These are phyloP conservation scores for Pipistrellus pipistrellus DNA, from an alignment of 2,797 vertebrate genomes.

Conservation along the genomic window DNA sequence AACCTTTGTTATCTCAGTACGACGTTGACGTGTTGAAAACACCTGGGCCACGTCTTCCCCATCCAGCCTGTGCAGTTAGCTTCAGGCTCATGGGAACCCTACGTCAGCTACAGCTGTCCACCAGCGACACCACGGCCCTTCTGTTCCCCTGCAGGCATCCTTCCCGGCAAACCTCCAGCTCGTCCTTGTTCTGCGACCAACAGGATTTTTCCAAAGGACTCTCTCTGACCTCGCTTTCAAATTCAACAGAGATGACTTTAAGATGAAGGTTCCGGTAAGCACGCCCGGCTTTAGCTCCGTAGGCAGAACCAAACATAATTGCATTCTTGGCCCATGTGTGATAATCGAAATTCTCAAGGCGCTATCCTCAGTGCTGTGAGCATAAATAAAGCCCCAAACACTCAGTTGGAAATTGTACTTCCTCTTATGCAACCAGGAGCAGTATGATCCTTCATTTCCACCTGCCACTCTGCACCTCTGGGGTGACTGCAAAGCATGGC, in stretches of 20 bases:
- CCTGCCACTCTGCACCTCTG: background rate
- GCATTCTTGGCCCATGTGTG: background rate
- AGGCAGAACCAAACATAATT: background rate
- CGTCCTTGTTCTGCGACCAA: slow-evolving; percentile 96
- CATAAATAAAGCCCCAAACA: background rate
- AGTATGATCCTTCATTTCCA: background rate
- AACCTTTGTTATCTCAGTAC: fast-evolving
- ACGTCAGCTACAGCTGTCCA: fast-evolving
- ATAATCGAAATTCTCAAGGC: fast-evolving
- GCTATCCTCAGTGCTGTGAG: background rate
- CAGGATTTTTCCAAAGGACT: slow-evolving; percentile 93
- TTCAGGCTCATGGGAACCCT: fast-evolving
- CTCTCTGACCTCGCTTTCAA: slow-evolving; percentile 96
- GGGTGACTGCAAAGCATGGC: background rate
- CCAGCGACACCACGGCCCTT: fast-evolving
- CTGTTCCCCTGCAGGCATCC: slow-evolving; percentile 90
- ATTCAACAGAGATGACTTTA: slow-evolving; percentile 98
- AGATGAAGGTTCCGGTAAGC: slow-evolving; percentile 99
- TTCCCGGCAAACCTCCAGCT: slow-evolving; percentile 98
- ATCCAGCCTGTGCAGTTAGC: fast-evolving
- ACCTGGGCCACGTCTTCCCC: fast-evolving
- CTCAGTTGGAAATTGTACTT: background rate
- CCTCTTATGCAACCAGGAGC: background rate
- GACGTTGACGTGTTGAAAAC: fast-evolving
- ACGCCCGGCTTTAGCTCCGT: fast-evolving